Evolutionary conservation across 2,797 vertebrate species (phyloP), one percentile per base, ranked within the genome.

Genomic region (Alexandromys oeconomus): DNA sequence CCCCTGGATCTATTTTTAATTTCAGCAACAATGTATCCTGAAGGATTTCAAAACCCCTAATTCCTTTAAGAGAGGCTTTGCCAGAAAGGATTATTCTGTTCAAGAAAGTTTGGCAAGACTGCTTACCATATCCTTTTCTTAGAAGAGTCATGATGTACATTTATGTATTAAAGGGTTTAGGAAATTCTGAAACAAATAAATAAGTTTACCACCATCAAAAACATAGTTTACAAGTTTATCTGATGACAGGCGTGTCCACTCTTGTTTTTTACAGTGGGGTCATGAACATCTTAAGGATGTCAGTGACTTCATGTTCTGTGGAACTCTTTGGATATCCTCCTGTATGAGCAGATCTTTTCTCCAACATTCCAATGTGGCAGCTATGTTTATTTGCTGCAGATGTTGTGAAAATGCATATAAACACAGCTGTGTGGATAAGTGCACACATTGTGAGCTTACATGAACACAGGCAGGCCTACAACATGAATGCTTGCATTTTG

Each of bases 1-100:
- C 25, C n/a, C 25, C 27, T 87, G 93, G 84, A 57, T 81, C 37
- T 65, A 34, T 12, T 89, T 93, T 91, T 85, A 73, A 92, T 90
- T 93, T 92, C 5, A 78, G 23, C 73, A 87, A 48, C 29, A 43
- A 31, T 59, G 46, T 87, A 77, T 93, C 40, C 71, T 67, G 46
- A 89, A 97, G 51, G 27, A 63, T 59, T n/a, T 92, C 69, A 37
- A 93, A 93, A 77, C 79, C 57, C 23, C 57, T 43, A 43, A 65
- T 73, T 89, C 46, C 54, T 89, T 61, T 77, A 51, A 85, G 69
- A 95, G 63, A 27, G 43, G 3, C 21, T 89, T 92, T 94, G 43
- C 78, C 48, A 9, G 25, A 95, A 93, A 77, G 12, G 40, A 65
- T 57, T 34, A 48, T 17, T 15, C 84, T 21, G 29, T 13, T 91